phyloP scores from a whole-genome alignment of 2,888 invertebrate genomes.

The Phytoseiulus persimilis region DNA sequence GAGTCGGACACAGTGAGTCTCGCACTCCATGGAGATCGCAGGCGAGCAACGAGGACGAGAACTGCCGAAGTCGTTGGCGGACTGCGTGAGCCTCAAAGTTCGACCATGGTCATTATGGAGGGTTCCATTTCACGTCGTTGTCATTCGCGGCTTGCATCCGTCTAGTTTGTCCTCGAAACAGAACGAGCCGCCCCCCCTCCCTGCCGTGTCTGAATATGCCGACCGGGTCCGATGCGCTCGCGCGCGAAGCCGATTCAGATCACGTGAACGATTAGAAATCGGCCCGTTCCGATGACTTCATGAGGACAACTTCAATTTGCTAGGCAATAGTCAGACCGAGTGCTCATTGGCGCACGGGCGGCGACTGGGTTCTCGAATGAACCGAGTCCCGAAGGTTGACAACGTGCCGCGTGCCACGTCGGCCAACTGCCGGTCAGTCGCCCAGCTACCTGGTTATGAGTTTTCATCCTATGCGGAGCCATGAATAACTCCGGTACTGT shows the following conservation, averaged over 20 bases:
- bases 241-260: background rate
- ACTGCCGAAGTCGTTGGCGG: no score
- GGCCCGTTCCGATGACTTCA: background rate
- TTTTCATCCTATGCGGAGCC: background rate
- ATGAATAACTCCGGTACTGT: background rate
- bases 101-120: no score
- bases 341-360: background rate
- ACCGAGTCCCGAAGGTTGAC: background rate
- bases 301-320: background rate
- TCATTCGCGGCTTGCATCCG: no score
- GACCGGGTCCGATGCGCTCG: background rate
- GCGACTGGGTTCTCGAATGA: background rate
- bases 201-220: no score
- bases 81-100: no score
- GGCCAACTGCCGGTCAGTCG: background rate
- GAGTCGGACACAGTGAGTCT: no score
- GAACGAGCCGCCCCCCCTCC: no score
- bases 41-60: no score
- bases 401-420: background rate
- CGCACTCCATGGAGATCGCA: no score
- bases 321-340: background rate
- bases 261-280: background rate
- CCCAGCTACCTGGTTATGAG: background rate
- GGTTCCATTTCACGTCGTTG: no score
- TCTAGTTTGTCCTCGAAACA: no score